These are phyloP conservation scores for Falco punctatus DNA, from an alignment of 2,113 vertebrate species.

Conservation along the genomic window DNA sequence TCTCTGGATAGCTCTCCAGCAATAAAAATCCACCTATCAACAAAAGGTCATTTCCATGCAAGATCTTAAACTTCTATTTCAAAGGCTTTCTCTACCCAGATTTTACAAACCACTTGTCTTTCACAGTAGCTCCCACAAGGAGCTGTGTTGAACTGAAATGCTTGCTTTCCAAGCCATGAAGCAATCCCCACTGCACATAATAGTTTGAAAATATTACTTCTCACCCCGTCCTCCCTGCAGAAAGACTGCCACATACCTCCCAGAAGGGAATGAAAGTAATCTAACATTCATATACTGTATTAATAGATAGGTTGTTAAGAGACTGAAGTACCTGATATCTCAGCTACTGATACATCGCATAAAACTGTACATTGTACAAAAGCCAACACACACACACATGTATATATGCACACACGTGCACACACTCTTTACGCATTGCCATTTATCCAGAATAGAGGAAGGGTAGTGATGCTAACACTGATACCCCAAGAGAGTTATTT, in stretches of 20 bases:
- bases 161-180: background rate
- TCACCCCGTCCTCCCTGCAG: background rate
- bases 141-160: background rate
- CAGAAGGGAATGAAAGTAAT: background rate
- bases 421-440: fast-evolving
- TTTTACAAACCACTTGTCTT: background rate
- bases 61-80: background rate
- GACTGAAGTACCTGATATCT: background rate
- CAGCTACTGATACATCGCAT: background rate
- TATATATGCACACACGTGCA: fast-evolving
- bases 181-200: background rate
- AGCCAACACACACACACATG: background rate
- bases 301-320: background rate
- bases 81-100: background rate
- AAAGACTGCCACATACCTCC: background rate
- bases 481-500: fast-evolving
- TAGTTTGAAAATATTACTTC: background rate
- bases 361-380: background rate
- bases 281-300: background rate
- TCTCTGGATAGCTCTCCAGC: background rate
- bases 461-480: background rate
- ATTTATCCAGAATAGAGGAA: background rate
- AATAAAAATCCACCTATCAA: background rate
- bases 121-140: background rate
- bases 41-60: background rate